Base-by-base conservation (phyloP, 23 tunicate genomes). In the Corella eumyota region DNA sequence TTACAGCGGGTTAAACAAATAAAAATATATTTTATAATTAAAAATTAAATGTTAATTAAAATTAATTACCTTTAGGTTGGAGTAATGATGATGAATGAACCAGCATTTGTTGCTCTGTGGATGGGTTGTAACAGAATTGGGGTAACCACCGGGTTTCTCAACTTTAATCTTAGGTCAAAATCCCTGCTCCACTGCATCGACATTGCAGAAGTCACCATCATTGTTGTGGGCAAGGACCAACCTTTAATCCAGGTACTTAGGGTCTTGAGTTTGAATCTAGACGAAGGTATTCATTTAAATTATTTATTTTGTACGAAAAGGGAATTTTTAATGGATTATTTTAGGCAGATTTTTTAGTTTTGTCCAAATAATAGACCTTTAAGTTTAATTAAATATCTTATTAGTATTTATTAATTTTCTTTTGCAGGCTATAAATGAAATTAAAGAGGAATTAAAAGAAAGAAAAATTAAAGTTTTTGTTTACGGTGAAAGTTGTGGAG, bases 171-270 rank as follows among this genome's bases (percentile, higher is more conserved):
- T 0, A 60, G 80, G 22, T 32, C 36, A 24, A 86, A 86, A 60
- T 86, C 95, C 5, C 45, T 86, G 36, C n/a, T 86, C 6, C 80
- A 86, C 49, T 86, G 95, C 60, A 69, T 86, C 35, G 71, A 71
- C 25, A 69, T 78, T 15, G 72, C 95, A 27, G 95, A 86, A 33
- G 50, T 65, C 46, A 71, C 78, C 50, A 65, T 69, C 28, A 24
- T 86, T 9, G 62, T 86, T 30, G 58, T 67, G 24, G 79, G 76
- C 4, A 58, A 71, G 15, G 95, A 86, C 32, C 37, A 28, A 9
- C 62, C 20, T 2, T 38, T 86, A 20, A 3, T 86, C 4, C 54
- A 77, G 80, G 79, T 62, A 0, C 24, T n/a, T n/a, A n/a, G n/a
- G n/a, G n/a, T n/a, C n/a, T n/a, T n/a, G n/a, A n/a, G n/a, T n/a